Evolutionary conservation across 2,888 invertebrate genomes (phyloP).

Genomic region (Lepidochitona cinerea): DNA sequence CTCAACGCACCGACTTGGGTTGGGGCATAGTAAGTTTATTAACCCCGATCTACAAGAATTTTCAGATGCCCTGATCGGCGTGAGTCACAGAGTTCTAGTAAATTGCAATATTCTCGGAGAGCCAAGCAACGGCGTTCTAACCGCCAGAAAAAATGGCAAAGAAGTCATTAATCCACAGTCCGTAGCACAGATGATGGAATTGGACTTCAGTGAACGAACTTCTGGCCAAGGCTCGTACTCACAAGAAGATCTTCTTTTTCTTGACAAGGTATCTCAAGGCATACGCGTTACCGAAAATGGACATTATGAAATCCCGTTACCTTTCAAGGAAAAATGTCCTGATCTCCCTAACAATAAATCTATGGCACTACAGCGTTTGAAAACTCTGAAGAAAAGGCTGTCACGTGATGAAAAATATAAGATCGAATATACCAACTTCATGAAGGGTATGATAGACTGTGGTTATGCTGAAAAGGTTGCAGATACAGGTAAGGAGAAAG

Average conservation of each 20-base stretch:
- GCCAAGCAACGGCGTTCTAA: not conserved
- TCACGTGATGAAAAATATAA: too few species aligned
- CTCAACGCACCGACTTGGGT: not conserved
- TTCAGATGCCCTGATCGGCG: not conserved
- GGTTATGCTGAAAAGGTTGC: not conserved
- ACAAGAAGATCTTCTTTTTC: not conserved
- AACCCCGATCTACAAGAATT: not conserved
- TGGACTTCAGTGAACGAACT: not conserved
- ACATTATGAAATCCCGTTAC: not conserved
- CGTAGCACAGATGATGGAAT: not conserved
- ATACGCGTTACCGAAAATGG: not conserved
- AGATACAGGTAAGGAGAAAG: not conserved
- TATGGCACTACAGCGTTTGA: too few species aligned
- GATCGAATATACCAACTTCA: too few species aligned
- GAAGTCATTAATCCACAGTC: not conserved
- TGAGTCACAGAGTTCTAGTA: not conserved
- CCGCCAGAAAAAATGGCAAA: not conserved
- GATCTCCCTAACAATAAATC: too few species aligned
- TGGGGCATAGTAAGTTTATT: not conserved
- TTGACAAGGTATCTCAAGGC: not conserved
- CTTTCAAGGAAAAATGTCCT: too few species aligned
- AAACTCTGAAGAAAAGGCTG: too few species aligned
- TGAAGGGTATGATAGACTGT: too few species aligned
- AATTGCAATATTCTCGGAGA: not conserved
- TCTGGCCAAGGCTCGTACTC: not conserved